Base-by-base conservation (phyloP, 2,797 vertebrate genomes). In the Scleropages formosus region DNA sequence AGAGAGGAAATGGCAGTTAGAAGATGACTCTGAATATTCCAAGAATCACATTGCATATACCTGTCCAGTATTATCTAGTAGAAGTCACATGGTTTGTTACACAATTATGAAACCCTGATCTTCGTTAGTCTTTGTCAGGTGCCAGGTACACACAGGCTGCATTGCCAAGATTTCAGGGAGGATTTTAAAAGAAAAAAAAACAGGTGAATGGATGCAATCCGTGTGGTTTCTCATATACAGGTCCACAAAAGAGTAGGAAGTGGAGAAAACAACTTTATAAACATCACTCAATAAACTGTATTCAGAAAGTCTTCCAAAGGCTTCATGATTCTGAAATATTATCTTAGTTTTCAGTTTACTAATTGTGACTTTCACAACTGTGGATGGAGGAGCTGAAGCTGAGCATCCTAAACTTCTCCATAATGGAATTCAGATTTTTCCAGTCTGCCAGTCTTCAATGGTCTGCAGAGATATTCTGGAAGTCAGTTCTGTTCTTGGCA, bases 381-480 rank as follows among this genome's bases (percentile, higher is more conserved):
- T n/a, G n/a, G 31, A 39, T 39, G 31, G 31, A 39, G 12, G 58
- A 4, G 7, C 58, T 12, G 3, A 18, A 58, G 53, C 58, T 58
- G 31, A 18, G 53, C 53, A 3, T 58, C 12, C 53, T 58, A 11
- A 58, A 18, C 18, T 13, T 58, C 49, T 15, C 15, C 53, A 49
- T 53, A 58, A 12, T 58, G 1, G 4, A 58, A 6, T 58, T 13
- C 12, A n/a, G 12, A 13, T 58, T 58, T 13, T 18, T 61, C 8
- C 22, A 62, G 24, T 66, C 47, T 27, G n/a, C 51, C 24, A 20
- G 22, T 60, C 69, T 47, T 53, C 58, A 26, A 60, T 66, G 75
- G 16, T 13, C 39, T 51, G 22, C 47, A 22, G 59, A 44, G 68
- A 76, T 76, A 77, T 75, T 77, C 74, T 49, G 10, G 77, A 51